phyloP scores from a whole-genome alignment of 2,113 vertebrate genomes.

The Gallinago media region DNA sequence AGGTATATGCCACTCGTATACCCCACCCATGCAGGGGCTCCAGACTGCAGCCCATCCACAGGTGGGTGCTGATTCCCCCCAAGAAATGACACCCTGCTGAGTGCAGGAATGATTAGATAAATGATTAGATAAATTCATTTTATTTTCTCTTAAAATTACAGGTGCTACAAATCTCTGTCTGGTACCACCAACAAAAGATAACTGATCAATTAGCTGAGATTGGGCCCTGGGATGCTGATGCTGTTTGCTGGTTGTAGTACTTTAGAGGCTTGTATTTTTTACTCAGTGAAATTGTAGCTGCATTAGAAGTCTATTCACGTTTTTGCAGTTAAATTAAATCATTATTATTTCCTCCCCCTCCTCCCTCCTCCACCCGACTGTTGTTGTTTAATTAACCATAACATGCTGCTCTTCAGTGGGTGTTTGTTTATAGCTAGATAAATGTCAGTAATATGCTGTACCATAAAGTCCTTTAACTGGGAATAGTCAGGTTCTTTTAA shows the following conservation, averaged over 20 bases:
- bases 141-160: not conserved
- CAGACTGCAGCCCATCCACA: not conserved
- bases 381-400: conserved; percentile 63
- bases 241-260: not conserved
- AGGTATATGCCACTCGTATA: not conserved
- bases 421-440: conserved; percentile 55
- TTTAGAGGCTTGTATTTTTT: not conserved
- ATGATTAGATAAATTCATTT: not conserved
- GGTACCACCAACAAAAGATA: not conserved
- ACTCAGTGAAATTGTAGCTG: not conserved
- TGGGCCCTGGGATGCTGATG: accelerated
- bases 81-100: not conserved
- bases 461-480: not conserved
- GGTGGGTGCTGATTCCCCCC: not conserved
- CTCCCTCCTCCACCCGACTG: not conserved
- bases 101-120: not conserved
- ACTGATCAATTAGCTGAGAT: not conserved
- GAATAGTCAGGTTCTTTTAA: not conserved
- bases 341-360: conserved; percentile 21
- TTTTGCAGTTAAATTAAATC: conserved; percentile 7
- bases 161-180: not conserved
- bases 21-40: not conserved
- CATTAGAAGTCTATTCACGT: not conserved
- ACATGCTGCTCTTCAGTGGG: conserved; percentile 45
- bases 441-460: conserved; percentile 49